Percentiles rank a stretch among this genome's conserved stretches.
Evolutionary conservation across 1,140 invertebrate species (phyloP).

Genomic region (Halesus radiatus): DNA sequence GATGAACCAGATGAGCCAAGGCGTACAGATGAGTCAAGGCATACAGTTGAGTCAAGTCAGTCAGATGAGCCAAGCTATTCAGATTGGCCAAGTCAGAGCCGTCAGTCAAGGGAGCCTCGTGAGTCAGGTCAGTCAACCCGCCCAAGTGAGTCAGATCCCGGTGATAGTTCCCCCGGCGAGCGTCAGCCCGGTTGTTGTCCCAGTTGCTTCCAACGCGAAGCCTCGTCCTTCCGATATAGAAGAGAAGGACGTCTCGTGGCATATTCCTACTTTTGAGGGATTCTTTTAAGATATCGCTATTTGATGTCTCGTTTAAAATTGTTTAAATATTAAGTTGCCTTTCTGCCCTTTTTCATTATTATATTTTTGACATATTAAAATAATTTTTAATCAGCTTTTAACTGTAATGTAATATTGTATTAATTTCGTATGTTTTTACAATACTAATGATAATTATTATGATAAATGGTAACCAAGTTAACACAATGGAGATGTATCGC

Average conservation of each 20-base stretch:
- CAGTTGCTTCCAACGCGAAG: slow-evolving; percentile 2
- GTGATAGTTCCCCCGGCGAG: too few relatives aligned
- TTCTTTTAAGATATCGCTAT: slow-evolving; percentile 38
- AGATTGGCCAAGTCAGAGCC: background rate
- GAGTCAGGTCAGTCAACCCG: too few relatives aligned
- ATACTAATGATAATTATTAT: slow-evolving; percentile 3
- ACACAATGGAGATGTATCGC: background rate
- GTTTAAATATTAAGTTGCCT: background rate
- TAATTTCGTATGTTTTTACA: background rate
- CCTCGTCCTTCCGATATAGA: background rate
- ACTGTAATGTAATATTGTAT: background rate
- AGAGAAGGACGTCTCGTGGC: slow-evolving; percentile 39
- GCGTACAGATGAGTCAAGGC: too few relatives aligned
- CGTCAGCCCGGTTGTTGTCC: background rate
- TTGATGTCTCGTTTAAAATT: background rate
- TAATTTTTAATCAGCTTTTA: slow-evolving; percentile 1
- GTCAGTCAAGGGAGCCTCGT: background rate
- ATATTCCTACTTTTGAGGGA: slow-evolving; percentile 49
- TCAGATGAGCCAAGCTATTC: background rate
- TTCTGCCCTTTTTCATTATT: slow-evolving; percentile 12
- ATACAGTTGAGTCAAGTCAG: too few relatives aligned
- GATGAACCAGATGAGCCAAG: too few relatives aligned
- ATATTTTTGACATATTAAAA: background rate
- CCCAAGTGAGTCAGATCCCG: too few relatives aligned
- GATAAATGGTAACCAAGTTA: background rate